Evolutionary conservation across 1,140 invertebrate species (phyloP), one percentile per base, ranked within the genome.

Genomic region (Nomia melanderi): DNA sequence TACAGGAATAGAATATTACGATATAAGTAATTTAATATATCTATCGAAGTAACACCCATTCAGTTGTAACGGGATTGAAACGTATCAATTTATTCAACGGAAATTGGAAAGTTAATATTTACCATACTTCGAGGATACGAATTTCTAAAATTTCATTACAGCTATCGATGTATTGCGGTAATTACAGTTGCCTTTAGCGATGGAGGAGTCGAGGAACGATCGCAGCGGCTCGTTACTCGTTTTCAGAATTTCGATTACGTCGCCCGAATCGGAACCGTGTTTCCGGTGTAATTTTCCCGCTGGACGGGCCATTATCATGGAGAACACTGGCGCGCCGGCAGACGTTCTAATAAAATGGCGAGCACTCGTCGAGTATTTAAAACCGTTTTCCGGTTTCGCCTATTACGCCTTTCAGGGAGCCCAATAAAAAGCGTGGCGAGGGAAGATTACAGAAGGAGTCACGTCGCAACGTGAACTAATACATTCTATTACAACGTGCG

Each of bases 171-270:
- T n/a, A n/a, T n/a, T n/a, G n/a, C n/a, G n/a, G n/a, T n/a, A n/a
- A n/a, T n/a, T n/a, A n/a, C n/a, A n/a, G n/a, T n/a, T n/a, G n/a
- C n/a, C n/a, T n/a, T n/a, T n/a, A n/a, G n/a, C n/a, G n/a, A n/a
- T n/a, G n/a, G n/a, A n/a, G n/a, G n/a, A n/a, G n/a, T n/a, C n/a
- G n/a, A n/a, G n/a, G n/a, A n/a, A n/a, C n/a, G n/a, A n/a, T n/a
- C n/a, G n/a, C n/a, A n/a, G n/a, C n/a, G 39, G 63, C 17, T 57
- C 41, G 36, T 41, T 74, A 82, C 65, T 83, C 69, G 66, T 83
- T 84, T 79, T 77, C 47, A 23, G 83, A 71, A 79, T 60, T 62
- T 44, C 54, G 66, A 71, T 82, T 82, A 54, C 60, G 70, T 12
- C 44, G 41, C 47, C 36, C 54, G 6, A 27, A 33, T 47, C 63